phyloP scores from a whole-genome alignment of 2,113 vertebrate genomes.

The Tretioscincus oriximinensis region DNA sequence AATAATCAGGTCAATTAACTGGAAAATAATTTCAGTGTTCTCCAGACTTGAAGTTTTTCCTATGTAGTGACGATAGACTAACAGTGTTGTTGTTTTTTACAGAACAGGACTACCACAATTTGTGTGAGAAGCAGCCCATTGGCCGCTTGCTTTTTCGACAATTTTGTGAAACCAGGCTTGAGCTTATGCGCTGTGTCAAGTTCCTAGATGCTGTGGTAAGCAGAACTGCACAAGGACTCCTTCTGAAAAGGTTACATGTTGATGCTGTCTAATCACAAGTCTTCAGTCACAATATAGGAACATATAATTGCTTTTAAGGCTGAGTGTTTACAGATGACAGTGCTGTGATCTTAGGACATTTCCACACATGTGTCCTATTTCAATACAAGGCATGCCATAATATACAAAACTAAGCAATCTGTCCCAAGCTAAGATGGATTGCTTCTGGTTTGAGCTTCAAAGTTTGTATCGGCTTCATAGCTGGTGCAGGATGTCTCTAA shows the following conservation, averaged over 20 bases:
- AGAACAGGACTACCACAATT: conserved; percentile 93
- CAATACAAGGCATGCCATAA: no score
- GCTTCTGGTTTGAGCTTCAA: no score
- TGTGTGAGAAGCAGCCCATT: conserved; percentile 93
- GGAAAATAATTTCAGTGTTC: not conserved
- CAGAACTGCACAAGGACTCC: fast-evolving
- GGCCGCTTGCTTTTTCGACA: conserved; percentile 89
- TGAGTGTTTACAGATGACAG: not conserved
- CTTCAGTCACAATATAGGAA: not conserved
- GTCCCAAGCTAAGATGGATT: no score
- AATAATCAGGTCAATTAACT: not conserved
- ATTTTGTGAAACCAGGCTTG: conserved; percentile 90
- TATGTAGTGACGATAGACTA: conserved; percentile 11
- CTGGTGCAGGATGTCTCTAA: no score
- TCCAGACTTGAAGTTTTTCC: not conserved
- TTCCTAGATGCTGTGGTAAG: conserved; percentile 97
- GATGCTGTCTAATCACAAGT: not conserved
- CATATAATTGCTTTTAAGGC: not conserved
- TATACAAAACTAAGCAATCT: no score
- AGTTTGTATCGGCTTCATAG: no score
- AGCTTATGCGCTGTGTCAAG: conserved; percentile 85
- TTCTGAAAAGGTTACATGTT: not conserved
- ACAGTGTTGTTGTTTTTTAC: conserved; percentile 32
- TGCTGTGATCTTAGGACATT: no score
- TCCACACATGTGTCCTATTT: no score